Conservation (phyloP, 2,888 invertebrate species). For the Copidosoma aretas region DNA sequence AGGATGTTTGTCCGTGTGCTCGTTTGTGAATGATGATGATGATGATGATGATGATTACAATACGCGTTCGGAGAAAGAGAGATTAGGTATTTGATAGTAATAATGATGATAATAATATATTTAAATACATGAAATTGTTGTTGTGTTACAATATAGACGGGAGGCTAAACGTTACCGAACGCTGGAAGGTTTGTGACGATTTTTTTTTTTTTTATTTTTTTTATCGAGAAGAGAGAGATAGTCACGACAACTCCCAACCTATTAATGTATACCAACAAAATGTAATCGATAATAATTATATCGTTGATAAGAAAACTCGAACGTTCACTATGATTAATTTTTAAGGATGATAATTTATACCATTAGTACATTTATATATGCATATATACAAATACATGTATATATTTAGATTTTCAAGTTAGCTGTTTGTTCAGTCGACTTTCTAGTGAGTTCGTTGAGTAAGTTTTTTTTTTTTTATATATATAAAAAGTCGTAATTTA, state of each 20-base stretch:
- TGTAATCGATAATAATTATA: neutral
- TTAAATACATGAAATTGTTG: too few relatives aligned
- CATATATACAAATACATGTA: constrained; percentile 2
- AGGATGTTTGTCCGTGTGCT: too few relatives aligned
- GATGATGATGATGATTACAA: neutral
- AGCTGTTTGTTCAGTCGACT: too few relatives aligned
- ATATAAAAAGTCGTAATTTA: neutral
- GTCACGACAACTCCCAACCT: neutral
- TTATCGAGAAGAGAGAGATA: neutral
- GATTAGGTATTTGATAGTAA: too few relatives aligned
- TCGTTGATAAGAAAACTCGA: neutral
- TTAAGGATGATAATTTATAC: constrained; percentile 25
- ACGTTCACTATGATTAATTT: constrained; percentile 13
- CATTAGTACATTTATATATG: too few relatives aligned
- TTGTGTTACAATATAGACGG: too few relatives aligned
- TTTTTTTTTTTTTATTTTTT: neutral
- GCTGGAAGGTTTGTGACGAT: constrained; percentile 10
- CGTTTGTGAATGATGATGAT: too few relatives aligned
- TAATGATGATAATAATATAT: too few relatives aligned
- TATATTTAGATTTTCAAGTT: neutral
- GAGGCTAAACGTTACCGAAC: constrained; percentile 1
- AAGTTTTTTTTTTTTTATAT: neutral
- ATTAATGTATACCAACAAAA: too few relatives aligned
- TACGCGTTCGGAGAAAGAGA: neutral
- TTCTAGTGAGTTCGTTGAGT: too few relatives aligned